Conservation (phyloP, 2,888 invertebrate species). For the Drosophila maculinotata region DNA sequence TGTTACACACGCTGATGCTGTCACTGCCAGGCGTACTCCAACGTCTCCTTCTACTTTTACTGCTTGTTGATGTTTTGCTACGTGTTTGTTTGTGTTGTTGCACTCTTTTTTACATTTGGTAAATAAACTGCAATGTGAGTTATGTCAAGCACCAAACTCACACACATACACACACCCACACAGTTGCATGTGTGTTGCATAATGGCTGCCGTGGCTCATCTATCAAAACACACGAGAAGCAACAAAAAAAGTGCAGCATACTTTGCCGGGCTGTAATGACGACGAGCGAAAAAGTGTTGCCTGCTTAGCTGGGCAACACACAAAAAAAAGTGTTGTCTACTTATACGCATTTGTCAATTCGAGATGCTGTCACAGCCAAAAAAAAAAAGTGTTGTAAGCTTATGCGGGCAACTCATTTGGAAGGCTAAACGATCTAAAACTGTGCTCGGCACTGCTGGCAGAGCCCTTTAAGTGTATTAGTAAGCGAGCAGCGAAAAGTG, state of each 20-base stretch:
- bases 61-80: slow-evolving; percentile 58
- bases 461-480: no score
- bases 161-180: slow-evolving; percentile 23
- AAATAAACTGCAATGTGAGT: slow-evolving; percentile 79
- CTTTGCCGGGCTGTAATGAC: slow-evolving; percentile 62
- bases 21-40: slow-evolving; percentile 63
- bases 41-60: slow-evolving; percentile 46
- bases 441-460: no score
- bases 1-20: slow-evolving; percentile 76
- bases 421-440: slow-evolving; percentile 23
- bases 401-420: slow-evolving; percentile 46
- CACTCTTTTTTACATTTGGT: slow-evolving; percentile 75
- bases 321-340: slow-evolving; percentile 55
- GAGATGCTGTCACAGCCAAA: slow-evolving; percentile 35
- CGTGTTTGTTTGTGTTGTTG: slow-evolving; percentile 51
- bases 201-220: slow-evolving; percentile 78
- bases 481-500: no score
- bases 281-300: slow-evolving; percentile 34
- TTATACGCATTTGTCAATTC: slow-evolving; percentile 63
- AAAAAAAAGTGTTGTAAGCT: slow-evolving; percentile 13
- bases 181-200: slow-evolving; percentile 64
- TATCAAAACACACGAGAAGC: slow-evolving; percentile 73
- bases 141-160: slow-evolving; percentile 67
- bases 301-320: slow-evolving; percentile 26
- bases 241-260: slow-evolving; percentile 62